These are phyloP conservation scores for Hyperoplus immaculatus DNA, from an alignment of 2,797 vertebrate genomes.

Conservation along the genomic window DNA sequence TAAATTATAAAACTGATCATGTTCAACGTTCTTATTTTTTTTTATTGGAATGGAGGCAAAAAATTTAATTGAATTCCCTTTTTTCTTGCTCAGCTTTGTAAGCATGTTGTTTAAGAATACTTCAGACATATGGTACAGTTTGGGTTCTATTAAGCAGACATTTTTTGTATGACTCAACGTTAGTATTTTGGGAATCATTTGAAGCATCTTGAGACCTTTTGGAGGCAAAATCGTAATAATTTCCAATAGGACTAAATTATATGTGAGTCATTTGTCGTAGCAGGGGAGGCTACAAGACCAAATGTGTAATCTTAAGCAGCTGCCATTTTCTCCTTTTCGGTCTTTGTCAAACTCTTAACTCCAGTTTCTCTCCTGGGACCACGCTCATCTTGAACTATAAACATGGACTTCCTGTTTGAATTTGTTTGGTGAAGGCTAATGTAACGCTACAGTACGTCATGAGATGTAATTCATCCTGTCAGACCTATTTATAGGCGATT, in stretches of 20 bases:
- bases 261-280: slow-evolving; percentile 22
- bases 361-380: slow-evolving; percentile 39
- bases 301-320: slow-evolving; percentile 47
- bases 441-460: slow-evolving; percentile 29
- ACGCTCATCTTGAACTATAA: slow-evolving; percentile 62
- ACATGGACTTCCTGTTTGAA: slow-evolving; percentile 72
- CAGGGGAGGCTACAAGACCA: slow-evolving; percentile 2
- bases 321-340: slow-evolving; percentile 41
- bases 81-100: not conserved
- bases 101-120: not conserved
- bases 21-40: not conserved
- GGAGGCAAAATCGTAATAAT: slow-evolving; percentile 8
- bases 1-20: slow-evolving; percentile 13
- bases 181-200: not conserved
- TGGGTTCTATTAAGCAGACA: slow-evolving; percentile 33
- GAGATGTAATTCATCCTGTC: slow-evolving; percentile 26
- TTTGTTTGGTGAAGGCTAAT: slow-evolving; percentile 46
- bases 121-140: not conserved
- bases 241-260: slow-evolving; percentile 3
- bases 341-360: slow-evolving; percentile 44
- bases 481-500: slow-evolving; percentile 40
- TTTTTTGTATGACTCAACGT: not conserved
- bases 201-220: slow-evolving; percentile 17
- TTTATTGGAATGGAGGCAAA: not conserved
- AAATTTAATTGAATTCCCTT: not conserved